These are phyloP conservation scores for Bradypodion ventrale DNA, from an alignment of 2,797 vertebrate genomes.

Conservation along the genomic window DNA sequence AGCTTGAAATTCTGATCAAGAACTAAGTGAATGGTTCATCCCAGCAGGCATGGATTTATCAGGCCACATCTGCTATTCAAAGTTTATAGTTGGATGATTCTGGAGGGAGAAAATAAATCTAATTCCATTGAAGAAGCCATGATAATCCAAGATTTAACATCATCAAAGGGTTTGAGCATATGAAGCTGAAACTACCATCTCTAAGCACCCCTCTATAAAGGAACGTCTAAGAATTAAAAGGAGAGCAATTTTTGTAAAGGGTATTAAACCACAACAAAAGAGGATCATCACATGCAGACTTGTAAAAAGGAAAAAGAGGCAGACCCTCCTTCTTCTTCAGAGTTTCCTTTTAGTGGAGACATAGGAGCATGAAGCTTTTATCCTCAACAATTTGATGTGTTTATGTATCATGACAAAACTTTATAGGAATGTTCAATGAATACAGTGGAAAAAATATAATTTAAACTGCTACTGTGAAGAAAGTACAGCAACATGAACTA, in stretches of 20 bases:
- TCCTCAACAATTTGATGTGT: conserved; percentile 75
- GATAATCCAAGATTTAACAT: conserved; percentile 81
- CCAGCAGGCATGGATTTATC: conserved; percentile 72
- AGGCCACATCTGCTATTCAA: conserved; percentile 75
- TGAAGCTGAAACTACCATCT: conserved; percentile 80
- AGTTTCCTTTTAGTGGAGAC: conserved; percentile 60
- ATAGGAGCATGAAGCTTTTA: conserved; percentile 77
- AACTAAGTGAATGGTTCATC: conserved; percentile 58
- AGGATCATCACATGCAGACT: conserved; percentile 78
- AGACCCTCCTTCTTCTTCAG: conserved; percentile 46
- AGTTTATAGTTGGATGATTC: conserved; percentile 74
- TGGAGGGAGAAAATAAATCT: conserved; percentile 64
- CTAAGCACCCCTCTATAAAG: conserved; percentile 69
- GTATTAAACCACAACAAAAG: conserved; percentile 81
- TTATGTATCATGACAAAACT: conserved; percentile 87
- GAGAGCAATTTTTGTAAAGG: conserved; percentile 84
- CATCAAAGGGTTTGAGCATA: conserved; percentile 86
- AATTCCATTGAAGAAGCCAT: conserved; percentile 71
- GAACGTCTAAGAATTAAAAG: conserved; percentile 83
- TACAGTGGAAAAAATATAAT: conserved; percentile 85
- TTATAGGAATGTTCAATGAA: conserved; percentile 89
- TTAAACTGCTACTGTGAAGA: conserved; percentile 82
- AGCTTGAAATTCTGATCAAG: conserved; percentile 67
- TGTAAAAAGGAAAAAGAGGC: conserved; percentile 63
- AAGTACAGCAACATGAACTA: conserved; percentile 81